Conservation (phyloP, 2,797 vertebrate genomes). For the Amphiprion clarkii region DNA sequence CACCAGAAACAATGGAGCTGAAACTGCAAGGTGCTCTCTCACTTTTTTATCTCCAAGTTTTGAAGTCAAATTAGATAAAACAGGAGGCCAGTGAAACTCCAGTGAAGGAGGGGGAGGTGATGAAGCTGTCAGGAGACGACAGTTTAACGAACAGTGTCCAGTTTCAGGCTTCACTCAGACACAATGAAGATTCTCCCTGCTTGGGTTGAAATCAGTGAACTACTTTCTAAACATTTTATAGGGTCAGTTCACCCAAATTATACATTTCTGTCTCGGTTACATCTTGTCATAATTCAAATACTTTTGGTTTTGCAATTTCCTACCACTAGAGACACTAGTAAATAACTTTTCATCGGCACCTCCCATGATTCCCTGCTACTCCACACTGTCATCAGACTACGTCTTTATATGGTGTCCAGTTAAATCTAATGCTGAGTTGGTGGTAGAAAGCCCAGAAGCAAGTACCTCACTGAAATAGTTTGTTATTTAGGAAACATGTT, state of each 20-base stretch:
- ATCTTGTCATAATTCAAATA: neutral
- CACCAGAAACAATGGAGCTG: conserved; percentile 35
- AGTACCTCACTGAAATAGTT: too few relatives aligned
- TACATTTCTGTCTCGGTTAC: neutral
- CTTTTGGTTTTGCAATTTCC: neutral
- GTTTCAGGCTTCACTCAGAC: conserved; percentile 58
- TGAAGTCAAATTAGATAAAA: conserved; percentile 41
- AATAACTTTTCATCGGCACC: too few relatives aligned
- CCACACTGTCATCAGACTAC: too few relatives aligned
- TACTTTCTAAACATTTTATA: conserved; percentile 7
- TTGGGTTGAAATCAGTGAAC: conserved; percentile 23
- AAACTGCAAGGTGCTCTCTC: conserved; percentile 38
- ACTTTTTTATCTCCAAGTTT: conserved; percentile 20
- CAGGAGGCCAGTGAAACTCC: conserved; percentile 38
- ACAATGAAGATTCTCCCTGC: conserved; percentile 25
- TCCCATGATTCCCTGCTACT: too few relatives aligned
- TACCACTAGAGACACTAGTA: neutral
- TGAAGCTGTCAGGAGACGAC: conserved; percentile 33
- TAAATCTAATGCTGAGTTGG: too few relatives aligned
- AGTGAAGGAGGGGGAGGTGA: conserved; percentile 10
- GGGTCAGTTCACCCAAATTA: conserved; percentile 9
- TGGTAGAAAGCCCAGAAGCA: too few relatives aligned
- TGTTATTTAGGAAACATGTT: neutral
- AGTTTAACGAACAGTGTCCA: conserved; percentile 56
- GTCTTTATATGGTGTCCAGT: too few relatives aligned